A percentile compares a stretch with the other conserved stretches of the same genome.
Conservation (phyloP, 2,113 vertebrate species). For the Tenrec ecaudatus region DNA sequence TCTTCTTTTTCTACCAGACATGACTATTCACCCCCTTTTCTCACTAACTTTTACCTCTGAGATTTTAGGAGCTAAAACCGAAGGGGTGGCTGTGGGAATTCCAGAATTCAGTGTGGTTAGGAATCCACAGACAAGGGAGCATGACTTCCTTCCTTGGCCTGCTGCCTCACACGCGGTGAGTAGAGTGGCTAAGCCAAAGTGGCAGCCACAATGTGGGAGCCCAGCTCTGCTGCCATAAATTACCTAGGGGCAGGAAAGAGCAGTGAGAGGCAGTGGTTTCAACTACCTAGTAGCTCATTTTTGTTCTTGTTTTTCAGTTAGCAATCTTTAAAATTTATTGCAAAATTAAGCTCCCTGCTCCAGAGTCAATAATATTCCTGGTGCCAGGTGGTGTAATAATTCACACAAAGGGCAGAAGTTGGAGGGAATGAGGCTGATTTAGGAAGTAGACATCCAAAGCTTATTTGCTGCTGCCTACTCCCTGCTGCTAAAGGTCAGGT, state of each 20-base stretch:
- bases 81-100: slow-evolving; percentile 53
- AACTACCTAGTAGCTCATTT: slow-evolving; percentile 83
- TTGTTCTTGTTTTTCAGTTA: slow-evolving; percentile 85
- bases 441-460: slow-evolving; percentile 80
- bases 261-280: slow-evolving; percentile 77
- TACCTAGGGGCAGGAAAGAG: slow-evolving; percentile 71
- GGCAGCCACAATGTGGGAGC: slow-evolving; percentile 67
- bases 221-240: slow-evolving; percentile 76
- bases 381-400: slow-evolving; percentile 83
- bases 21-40: neutral
- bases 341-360: slow-evolving; percentile 80
- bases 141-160: slow-evolving; percentile 69
- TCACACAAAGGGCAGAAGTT: slow-evolving; percentile 78
- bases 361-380: slow-evolving; percentile 82
- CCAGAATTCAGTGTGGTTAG: slow-evolving; percentile 61
- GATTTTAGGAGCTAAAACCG: slow-evolving; percentile 27
- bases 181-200: slow-evolving; percentile 71
- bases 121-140: slow-evolving; percentile 68
- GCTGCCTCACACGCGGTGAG: slow-evolving; percentile 63
- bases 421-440: slow-evolving; percentile 77
- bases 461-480: slow-evolving; percentile 73
- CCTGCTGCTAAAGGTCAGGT: slow-evolving; percentile 82
- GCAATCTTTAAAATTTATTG: slow-evolving; percentile 80
- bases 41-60: slow-evolving; percentile 38
- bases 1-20: neutral